Conservation (phyloP, 2,888 invertebrate genomes). For the Plagiodera versicolora region DNA sequence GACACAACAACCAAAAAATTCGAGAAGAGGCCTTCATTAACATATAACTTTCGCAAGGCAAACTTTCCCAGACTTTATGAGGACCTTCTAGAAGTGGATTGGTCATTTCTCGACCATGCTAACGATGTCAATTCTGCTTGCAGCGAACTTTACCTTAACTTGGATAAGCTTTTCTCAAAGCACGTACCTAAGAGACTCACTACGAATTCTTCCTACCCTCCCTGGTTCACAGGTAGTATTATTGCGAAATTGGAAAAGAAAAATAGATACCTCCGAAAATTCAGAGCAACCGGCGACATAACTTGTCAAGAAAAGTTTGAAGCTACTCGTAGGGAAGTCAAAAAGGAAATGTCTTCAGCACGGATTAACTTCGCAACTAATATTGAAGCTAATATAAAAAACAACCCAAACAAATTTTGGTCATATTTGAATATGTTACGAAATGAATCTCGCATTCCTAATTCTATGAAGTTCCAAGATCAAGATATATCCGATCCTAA, state of each 20-base stretch:
- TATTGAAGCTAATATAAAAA: background rate
- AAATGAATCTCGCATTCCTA: constrained; percentile 5
- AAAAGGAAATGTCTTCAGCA: background rate
- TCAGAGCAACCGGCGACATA: background rate
- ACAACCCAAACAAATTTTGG: background rate
- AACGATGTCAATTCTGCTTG: background rate
- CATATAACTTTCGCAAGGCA: background rate
- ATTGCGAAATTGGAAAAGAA: constrained; percentile 4
- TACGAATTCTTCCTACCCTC: constrained; percentile 1
- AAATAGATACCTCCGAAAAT: constrained; percentile 1
- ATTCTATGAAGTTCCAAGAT: background rate
- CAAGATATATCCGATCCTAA: background rate
- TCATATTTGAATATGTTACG: constrained; percentile 4
- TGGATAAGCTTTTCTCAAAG: background rate
- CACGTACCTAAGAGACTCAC: background rate
- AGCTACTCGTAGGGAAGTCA: background rate
- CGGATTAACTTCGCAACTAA: background rate
- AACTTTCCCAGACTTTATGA: constrained; percentile 1
- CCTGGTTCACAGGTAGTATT: background rate
- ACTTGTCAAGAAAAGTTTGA: background rate
- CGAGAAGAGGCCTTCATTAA: background rate
- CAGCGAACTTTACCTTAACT: background rate
- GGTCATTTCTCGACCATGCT: constrained; percentile 3
- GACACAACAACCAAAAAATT: background rate
- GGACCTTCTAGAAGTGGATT: constrained; percentile 3